Evolutionary conservation across 2,113 vertebrate species (phyloP), one percentile per base, ranked within the genome.

Genomic region (Argyrosomus japonicus): DNA sequence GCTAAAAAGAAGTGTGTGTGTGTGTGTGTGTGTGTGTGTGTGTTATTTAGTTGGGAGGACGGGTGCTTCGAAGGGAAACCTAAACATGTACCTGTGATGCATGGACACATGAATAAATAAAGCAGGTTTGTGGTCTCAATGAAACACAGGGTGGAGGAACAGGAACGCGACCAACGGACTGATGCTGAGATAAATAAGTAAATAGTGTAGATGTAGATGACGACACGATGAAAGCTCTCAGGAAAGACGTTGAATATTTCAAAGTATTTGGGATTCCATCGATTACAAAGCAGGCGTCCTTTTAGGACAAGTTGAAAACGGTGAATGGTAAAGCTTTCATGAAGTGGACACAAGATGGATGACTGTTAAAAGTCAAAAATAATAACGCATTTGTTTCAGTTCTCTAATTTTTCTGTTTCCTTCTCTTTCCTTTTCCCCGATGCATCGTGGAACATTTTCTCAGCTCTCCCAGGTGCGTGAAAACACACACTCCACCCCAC

Each of bases 381-480:
- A 51, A 68, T 5, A 18, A 25, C 21, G 7, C 4, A 47, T 62
- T 75, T 12, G 1, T 75, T 70, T 64, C 47, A 61, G 63, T 74
- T 3, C 51, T 81, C 25, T 23, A 40, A 74, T n/a, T 62, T 45
- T 67, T 25, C 25, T 36, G 25, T 78, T 36, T 75, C 14, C 63
- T 15, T 54, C 21, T 50, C 5, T 73, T 48, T 71, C 25, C 77
- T 36, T 78, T 65, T 32, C 18, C 50, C 63, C 54, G 79, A 61
- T 91, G 88, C 79, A 68, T 77, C 83, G 21, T 86, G 88, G 88
- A 87, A 77, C 27, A 23, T 15, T 13, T 65, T 67, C 73, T 47
- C 91, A 95, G 94, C 92, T 95, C 68, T 94, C 93, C 9, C 93
- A 93, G 91, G 94, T 94, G 72, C 18, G 93, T 93, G 5, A 83